Evolutionary conservation across 1,140 invertebrate species (phyloP).

Genomic region (Drosophila sturtevanti): DNA sequence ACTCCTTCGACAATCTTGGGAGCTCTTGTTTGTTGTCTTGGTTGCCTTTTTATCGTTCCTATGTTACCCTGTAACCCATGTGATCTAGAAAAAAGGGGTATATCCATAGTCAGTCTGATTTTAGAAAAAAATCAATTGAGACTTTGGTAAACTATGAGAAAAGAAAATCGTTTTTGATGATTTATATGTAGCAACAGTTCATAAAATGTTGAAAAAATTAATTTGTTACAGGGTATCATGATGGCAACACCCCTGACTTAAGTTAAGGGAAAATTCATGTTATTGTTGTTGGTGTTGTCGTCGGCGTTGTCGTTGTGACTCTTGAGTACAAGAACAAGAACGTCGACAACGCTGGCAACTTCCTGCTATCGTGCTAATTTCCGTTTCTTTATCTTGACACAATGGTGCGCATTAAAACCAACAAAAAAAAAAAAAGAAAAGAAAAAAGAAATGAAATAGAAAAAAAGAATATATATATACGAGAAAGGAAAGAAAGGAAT

Average conservation of each 20-base stretch:
- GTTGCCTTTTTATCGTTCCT: constrained; percentile 2
- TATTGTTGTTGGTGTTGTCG: constrained; percentile 23
- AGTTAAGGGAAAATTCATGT: background rate
- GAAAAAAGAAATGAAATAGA: background rate
- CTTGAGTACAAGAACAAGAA: constrained; percentile 50
- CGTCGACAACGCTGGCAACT: constrained; percentile 75
- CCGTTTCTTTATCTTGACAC: constrained; percentile 83
- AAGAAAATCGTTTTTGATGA: no score
- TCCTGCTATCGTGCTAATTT: constrained; percentile 83
- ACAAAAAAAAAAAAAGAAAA: constrained; percentile 22
- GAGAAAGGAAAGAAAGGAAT: background rate
- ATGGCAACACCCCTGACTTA: constrained; percentile 16
- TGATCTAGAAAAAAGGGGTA: no score
- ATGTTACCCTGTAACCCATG: background rate
- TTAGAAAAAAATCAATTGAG: no score
- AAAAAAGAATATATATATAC: constrained; percentile 16
- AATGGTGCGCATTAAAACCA: constrained; percentile 82
- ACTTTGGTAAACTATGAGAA: no score
- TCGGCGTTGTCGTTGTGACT: constrained; percentile 33
- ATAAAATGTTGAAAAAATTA: no score
- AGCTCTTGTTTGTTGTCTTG: constrained; percentile 15
- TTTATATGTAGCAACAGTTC: no score
- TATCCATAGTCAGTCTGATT: no score
- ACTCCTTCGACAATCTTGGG: constrained; percentile 27
- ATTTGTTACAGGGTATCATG: background rate